Evolutionary conservation across 2,797 vertebrate genomes (phyloP).

Genomic region (Masticophis lateralis): DNA sequence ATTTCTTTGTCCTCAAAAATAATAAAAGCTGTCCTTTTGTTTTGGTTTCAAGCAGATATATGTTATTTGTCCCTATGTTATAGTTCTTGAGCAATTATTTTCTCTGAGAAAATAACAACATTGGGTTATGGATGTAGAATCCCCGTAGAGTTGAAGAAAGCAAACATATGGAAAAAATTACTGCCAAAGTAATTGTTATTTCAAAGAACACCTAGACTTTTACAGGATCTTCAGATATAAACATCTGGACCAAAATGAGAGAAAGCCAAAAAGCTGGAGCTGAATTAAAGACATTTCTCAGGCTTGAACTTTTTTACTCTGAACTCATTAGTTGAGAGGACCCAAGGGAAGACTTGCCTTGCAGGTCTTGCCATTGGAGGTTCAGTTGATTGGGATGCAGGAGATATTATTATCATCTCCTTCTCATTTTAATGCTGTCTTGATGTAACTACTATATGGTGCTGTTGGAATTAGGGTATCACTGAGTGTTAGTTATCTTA

Average conservation of each 20-base stretch:
- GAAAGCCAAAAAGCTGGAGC: constrained; percentile 32
- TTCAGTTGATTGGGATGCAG: neutral
- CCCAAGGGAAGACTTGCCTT: neutral
- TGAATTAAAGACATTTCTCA: constrained; percentile 27
- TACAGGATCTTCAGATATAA: constrained; percentile 10
- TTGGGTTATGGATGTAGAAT: constrained; percentile 29
- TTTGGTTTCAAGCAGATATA: constrained; percentile 44
- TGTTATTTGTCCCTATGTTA: constrained; percentile 37
- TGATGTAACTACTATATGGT: neutral
- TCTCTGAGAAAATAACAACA: constrained; percentile 46
- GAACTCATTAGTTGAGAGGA: neutral
- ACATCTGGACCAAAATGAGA: constrained; percentile 8
- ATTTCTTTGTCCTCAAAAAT: constrained; percentile 46
- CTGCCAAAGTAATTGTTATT: constrained; percentile 42
- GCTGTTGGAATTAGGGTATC: neutral
- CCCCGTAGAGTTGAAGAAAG: constrained; percentile 22
- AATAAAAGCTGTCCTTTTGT: constrained; percentile 38
- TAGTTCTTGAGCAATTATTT: constrained; percentile 38
- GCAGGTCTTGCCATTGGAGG: neutral
- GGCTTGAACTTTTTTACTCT: neutral
- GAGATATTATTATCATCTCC: neutral
- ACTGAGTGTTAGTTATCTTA: no score
- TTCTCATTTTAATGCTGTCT: neutral
- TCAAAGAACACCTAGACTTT: constrained; percentile 37
- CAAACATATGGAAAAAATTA: constrained; percentile 64